Conservation (phyloP, 2,113 vertebrate species). For the Osmerus eperlanus region DNA sequence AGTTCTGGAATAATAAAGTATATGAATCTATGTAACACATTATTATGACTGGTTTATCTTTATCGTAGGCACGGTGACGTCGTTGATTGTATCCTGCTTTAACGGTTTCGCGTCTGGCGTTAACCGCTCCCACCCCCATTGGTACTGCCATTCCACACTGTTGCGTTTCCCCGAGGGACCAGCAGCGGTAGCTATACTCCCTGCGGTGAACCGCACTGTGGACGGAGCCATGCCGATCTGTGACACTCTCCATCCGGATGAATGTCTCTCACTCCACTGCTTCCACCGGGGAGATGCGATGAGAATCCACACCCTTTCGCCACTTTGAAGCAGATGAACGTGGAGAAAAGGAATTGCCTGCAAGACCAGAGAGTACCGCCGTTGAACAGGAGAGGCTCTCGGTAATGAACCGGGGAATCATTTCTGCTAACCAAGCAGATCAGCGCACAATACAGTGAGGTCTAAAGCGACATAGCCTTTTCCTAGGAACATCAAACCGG, state of each 20-base stretch:
- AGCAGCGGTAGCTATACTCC: slow-evolving; percentile 30
- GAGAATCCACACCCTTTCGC: slow-evolving; percentile 39
- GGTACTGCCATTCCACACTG: slow-evolving; percentile 9
- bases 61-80: background rate
- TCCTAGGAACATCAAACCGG: background rate
- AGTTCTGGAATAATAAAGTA: slow-evolving; percentile 11
- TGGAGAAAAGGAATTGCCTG: slow-evolving; percentile 11
- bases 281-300: slow-evolving; percentile 28
- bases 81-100: background rate
- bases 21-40: slow-evolving; percentile 8
- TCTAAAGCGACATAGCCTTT: slow-evolving; percentile 8
- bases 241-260: slow-evolving; percentile 32
- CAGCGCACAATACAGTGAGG: slow-evolving; percentile 5
- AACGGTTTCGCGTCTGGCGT: background rate
- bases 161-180: slow-evolving; percentile 35
- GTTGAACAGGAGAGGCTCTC: slow-evolving; percentile 21
- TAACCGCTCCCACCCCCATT: background rate
- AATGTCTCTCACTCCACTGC: slow-evolving; percentile 33
- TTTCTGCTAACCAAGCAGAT: slow-evolving; percentile 1
- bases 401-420: slow-evolving; percentile 25
- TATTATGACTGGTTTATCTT: background rate
- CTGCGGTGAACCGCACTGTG: slow-evolving; percentile 23
- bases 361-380: slow-evolving; percentile 44
- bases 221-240: slow-evolving; percentile 40
- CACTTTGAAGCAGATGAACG: slow-evolving; percentile 34